Evolutionary conservation across 2,113 vertebrate genomes (phyloP).

Genomic region (Nesogale talazaci): DNA sequence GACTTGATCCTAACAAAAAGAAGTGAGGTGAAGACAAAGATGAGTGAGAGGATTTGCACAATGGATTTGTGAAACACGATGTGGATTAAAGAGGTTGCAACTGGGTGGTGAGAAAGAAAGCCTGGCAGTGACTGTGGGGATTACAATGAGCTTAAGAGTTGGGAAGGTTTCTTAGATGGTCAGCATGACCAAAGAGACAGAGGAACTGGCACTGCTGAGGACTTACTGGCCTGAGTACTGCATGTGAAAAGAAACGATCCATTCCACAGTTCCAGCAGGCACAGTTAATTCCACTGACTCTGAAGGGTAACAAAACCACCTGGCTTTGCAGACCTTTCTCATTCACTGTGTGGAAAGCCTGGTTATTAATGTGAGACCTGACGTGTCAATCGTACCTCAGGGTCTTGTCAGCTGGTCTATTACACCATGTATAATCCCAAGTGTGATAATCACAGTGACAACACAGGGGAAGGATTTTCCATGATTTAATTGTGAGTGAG

Average conservation of each 20-base stretch:
- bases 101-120: neutral
- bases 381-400: constrained; percentile 54
- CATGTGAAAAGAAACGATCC: neutral
- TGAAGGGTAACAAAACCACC: constrained; percentile 26
- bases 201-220: fast-evolving
- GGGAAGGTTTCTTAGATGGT: neutral
- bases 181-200: neutral
- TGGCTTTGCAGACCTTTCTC: constrained; percentile 5
- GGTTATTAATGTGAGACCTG: constrained; percentile 56
- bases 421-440: constrained; percentile 73
- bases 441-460: constrained; percentile 58
- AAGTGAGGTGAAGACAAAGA: neutral
- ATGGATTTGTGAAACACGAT: neutral
- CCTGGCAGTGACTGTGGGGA: too few relatives aligned
- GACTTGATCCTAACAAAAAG: neutral
- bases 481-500: constrained; percentile 52
- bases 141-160: too few relatives aligned
- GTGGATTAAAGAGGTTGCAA: neutral
- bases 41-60: too few relatives aligned
- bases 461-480: constrained; percentile 65
- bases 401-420: neutral
- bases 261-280: neutral
- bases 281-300: neutral
- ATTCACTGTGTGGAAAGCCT: constrained; percentile 8
- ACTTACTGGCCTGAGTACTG: neutral